Evolutionary conservation across 2,113 vertebrate species (phyloP).

Genomic region (Prunella himalayana): DNA sequence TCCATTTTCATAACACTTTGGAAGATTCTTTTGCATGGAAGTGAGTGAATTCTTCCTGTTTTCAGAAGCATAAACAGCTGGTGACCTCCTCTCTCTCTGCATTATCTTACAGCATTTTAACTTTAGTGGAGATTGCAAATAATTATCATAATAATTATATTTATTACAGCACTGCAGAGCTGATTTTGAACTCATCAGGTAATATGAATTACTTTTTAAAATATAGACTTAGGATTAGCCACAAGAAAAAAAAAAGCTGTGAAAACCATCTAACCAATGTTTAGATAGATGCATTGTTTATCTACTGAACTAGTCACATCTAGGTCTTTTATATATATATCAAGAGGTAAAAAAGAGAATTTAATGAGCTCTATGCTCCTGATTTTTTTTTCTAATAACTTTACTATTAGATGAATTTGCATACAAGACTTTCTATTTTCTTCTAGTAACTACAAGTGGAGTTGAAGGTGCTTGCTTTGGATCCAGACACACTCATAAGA

Average conservation of each 20-base stretch:
- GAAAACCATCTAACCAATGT: not conserved
- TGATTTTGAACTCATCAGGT: not conserved
- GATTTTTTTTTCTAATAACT: not conserved
- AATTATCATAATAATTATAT: slow-evolving; percentile 47
- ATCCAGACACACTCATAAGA: not conserved
- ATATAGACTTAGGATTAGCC: not conserved
- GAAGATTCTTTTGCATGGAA: not conserved
- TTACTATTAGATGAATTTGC: not conserved
- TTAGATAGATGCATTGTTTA: not conserved
- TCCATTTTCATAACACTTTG: not conserved
- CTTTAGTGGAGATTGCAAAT: slow-evolving; percentile 9
- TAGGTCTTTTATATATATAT: not conserved
- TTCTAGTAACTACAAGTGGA: not conserved
- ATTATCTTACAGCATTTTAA: not conserved
- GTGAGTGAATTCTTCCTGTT: not conserved
- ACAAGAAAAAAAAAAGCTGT: not conserved
- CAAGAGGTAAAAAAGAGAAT: not conserved
- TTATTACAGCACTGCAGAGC: not conserved
- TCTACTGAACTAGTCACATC: not conserved
- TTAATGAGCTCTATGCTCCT: not conserved
- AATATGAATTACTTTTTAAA: slow-evolving; percentile 21
- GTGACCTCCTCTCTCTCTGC: not conserved
- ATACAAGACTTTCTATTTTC: not conserved
- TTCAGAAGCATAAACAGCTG: not conserved
- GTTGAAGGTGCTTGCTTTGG: not conserved